Evolutionary conservation across 2,113 vertebrate species (phyloP), one percentile per base, ranked within the genome.

Genomic region (Eulemur macaco): DNA sequence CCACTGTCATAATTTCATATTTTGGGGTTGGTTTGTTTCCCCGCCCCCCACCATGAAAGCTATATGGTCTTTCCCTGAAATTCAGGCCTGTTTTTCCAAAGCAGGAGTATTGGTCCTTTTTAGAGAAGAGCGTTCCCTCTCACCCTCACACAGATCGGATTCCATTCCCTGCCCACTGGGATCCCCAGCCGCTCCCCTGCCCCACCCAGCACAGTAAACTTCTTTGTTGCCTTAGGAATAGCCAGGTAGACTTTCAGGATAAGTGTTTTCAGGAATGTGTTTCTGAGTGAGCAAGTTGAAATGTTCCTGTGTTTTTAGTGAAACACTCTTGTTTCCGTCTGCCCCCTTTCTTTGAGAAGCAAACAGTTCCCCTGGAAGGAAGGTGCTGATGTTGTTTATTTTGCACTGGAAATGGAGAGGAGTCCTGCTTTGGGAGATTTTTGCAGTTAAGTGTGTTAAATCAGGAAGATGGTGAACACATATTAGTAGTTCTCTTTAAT

Each of bases 191-290:
- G 0, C 1, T 17, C 25, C 12, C 18, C 14, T 3, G 0, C 39
- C 50, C 47, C 0, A 1, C 18, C 15, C 14, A 12, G 10, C 50
- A 1, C 21, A 15, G 14, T 50, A 52, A 39, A 20, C 20, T 92
- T 96, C 93, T 83, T 96, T 85, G 96, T 98, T 96, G 95, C 97
- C 96, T 97, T 97, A 96, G 97, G 97, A 97, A 97, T 95, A 96
- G 96, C 66, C 86, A 95, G 95, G 98, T 96, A 94, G 95, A 96
- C 60, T 97, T 96, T 96, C 97, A 97, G 78, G 96, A 56, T 5
- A 96, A 94, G 82, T 85, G 63, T 95, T 97, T 98, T 96, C 95
- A 93, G 96, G 94, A 98, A 92, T 96, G 97, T 94, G 69, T 97
- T 98, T 96, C 94, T 93, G 92, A 95, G 78, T 95, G 52, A 97